phyloP scores from a whole-genome alignment of 2,888 invertebrate species.

The Drosophila dives region DNA sequence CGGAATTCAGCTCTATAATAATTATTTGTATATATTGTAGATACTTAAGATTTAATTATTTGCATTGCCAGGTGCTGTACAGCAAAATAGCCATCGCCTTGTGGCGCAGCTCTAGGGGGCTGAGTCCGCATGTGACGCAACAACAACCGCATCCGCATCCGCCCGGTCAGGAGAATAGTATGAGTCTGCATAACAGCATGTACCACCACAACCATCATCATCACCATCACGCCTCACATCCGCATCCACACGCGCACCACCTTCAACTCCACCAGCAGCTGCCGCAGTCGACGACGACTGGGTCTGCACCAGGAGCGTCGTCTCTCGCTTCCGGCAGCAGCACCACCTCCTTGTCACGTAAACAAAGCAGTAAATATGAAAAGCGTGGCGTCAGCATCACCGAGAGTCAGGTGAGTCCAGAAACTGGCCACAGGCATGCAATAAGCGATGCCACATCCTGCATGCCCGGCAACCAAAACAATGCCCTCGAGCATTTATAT shows the following conservation, averaged over 20 bases:
- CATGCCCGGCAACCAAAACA: slow-evolving; percentile 13
- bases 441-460: background rate
- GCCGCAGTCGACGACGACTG: slow-evolving; percentile 12
- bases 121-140: slow-evolving; percentile 86
- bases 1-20: background rate
- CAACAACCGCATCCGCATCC: slow-evolving; percentile 52
- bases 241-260: slow-evolving; percentile 40
- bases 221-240: slow-evolving; percentile 60
- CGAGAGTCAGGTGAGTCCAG: slow-evolving; percentile 84
- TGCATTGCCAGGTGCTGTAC: slow-evolving; percentile 88
- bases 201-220: slow-evolving; percentile 71
- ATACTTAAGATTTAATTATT: background rate
- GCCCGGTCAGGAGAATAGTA: slow-evolving; percentile 69
- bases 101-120: slow-evolving; percentile 91
- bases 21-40: background rate
- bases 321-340: slow-evolving; percentile 64
- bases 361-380: slow-evolving; percentile 85
- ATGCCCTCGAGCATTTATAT: background rate
- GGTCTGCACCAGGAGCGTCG: slow-evolving; percentile 20
- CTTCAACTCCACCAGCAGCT: slow-evolving; percentile 47
- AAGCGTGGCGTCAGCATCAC: slow-evolving; percentile 85
- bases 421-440: slow-evolving; percentile 26
- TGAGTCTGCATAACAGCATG: slow-evolving; percentile 81
- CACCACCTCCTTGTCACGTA: slow-evolving; percentile 81
- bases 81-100: slow-evolving; percentile 93